These are phyloP conservation scores for Clarias platycephalus DNA, from an alignment of 2,797 vertebrate genomes.

Conservation along the genomic window DNA sequence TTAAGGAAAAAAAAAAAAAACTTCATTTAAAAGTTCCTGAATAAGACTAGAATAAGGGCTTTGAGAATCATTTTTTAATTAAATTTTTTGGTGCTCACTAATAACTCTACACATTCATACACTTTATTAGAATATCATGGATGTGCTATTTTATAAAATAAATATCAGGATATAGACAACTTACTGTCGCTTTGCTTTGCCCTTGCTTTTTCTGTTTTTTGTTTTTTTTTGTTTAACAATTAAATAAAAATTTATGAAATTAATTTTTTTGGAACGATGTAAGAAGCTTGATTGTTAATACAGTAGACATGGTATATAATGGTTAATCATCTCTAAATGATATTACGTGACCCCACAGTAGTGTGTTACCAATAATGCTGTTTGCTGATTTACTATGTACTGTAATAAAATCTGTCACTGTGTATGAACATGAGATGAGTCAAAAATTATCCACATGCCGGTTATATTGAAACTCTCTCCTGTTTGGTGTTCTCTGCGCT, in stretches of 20 bases:
- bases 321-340: not conserved
- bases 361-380: slow-evolving; percentile 17
- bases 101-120: not conserved
- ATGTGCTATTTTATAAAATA: not conserved
- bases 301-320: not conserved
- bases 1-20: too few species aligned
- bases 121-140: not conserved
- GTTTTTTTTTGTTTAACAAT: not conserved
- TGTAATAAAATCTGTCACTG: not conserved
- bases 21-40: not conserved
- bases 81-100: not conserved
- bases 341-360: not conserved
- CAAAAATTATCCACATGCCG: too few species aligned
- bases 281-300: not conserved
- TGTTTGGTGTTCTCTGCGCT: too few species aligned
- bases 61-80: not conserved
- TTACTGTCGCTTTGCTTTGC: not conserved
- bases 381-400: not conserved
- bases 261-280: not conserved
- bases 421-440: not conserved
- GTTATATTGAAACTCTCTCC: too few species aligned
- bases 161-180: not conserved
- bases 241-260: not conserved
- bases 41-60: not conserved
- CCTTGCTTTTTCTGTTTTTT: not conserved